Conservation (phyloP, 1,140 invertebrate genomes). For the Lanistes nyassanus region DNA sequence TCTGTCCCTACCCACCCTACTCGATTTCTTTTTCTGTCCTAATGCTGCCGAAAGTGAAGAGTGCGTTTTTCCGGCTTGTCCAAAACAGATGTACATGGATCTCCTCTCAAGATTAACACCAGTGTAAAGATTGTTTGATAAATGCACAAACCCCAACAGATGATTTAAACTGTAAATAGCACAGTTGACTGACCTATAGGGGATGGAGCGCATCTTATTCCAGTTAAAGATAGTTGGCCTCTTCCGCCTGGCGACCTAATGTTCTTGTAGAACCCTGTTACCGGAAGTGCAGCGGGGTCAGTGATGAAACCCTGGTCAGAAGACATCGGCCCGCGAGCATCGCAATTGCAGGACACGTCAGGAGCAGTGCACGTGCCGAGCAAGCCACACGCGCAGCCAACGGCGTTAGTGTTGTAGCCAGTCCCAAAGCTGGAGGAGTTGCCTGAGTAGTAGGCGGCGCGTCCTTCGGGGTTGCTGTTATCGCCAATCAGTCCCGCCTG, state of each 20-base stretch:
- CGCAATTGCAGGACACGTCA: slow-evolving; percentile 46
- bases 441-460: slow-evolving; percentile 29
- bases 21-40: too few relatives aligned
- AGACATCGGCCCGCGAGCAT: slow-evolving; percentile 33
- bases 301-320: slow-evolving; percentile 46
- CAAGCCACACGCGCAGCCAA: slow-evolving; percentile 46
- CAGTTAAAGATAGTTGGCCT: slow-evolving; percentile 27
- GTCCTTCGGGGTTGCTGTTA: slow-evolving; percentile 11
- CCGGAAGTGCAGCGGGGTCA: slow-evolving; percentile 41
- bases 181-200: too few relatives aligned
- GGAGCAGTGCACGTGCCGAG: slow-evolving; percentile 41
- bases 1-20: too few relatives aligned
- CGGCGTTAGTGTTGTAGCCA: slow-evolving; percentile 22
- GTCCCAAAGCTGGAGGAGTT: slow-evolving; percentile 36
- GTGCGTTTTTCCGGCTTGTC: too few relatives aligned
- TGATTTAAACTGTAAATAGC: too few relatives aligned
- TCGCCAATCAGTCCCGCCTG: slow-evolving; percentile 35
- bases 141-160: too few relatives aligned
- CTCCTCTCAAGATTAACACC: too few relatives aligned
- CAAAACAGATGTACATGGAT: too few relatives aligned
- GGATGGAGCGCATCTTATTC: slow-evolving; percentile 39
- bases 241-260: slow-evolving; percentile 13
- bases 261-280: slow-evolving; percentile 38
- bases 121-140: too few relatives aligned
- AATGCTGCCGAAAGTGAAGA: too few relatives aligned